Conservation (phyloP, 2,797 vertebrate species). For the Gobio occitaniae region DNA sequence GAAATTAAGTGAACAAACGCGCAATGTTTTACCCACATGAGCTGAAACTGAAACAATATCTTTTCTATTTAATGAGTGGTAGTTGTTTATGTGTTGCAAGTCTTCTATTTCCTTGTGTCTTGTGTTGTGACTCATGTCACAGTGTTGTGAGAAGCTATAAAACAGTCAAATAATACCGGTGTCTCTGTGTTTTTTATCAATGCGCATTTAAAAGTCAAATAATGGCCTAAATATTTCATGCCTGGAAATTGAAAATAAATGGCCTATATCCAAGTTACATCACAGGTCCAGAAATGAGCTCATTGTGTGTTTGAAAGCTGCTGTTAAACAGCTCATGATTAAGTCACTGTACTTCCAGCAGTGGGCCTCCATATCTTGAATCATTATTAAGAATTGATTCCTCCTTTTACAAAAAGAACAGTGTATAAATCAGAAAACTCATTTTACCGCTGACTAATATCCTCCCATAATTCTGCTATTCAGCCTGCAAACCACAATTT, state of each 20-base stretch:
- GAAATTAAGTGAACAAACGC: too few relatives aligned
- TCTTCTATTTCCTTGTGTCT: not conserved
- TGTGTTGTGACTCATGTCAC: not conserved
- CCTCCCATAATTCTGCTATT: not conserved
- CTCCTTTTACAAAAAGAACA: not conserved
- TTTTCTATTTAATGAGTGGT: not conserved
- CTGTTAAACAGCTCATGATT: not conserved
- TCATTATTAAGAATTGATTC: slow-evolving; percentile 1
- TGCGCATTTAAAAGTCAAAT: not conserved
- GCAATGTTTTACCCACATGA: too few relatives aligned
- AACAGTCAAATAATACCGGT: not conserved
- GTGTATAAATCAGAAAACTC: slow-evolving; percentile 2
- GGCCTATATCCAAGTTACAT: not conserved
- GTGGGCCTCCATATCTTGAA: not conserved
- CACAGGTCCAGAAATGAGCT: not conserved
- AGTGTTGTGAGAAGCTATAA: not conserved
- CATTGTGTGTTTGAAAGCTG: not conserved
- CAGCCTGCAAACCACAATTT: not conserved
- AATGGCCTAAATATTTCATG: not conserved
- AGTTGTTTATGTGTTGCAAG: not conserved
- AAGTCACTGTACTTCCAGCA: not conserved
- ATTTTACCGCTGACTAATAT: not conserved
- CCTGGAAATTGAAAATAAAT: not conserved
- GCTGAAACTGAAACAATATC: too few relatives aligned
- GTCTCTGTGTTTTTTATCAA: not conserved